Evolutionary conservation across 2,888 invertebrate genomes (phyloP).

Genomic region (Macrophya alboannulata): DNA sequence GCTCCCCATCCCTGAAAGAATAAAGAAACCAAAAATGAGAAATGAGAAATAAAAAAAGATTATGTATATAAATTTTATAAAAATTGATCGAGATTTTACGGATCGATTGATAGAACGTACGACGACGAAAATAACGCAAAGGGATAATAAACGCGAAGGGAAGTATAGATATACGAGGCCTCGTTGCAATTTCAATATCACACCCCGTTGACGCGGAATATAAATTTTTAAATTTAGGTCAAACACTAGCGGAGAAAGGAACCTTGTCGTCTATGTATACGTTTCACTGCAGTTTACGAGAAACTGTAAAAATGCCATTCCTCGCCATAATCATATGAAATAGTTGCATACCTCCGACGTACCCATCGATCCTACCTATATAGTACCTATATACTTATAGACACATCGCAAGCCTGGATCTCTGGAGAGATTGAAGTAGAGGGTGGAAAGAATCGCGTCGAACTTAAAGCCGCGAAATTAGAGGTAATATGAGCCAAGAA

Average conservation of each 20-base stretch:
- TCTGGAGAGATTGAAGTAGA: constrained; percentile 61
- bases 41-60: constrained; percentile 14
- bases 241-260: constrained; percentile 8
- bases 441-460: constrained; percentile 19
- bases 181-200: constrained; percentile 36
- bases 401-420: constrained; percentile 19
- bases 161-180: neutral
- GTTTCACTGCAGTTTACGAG: constrained; percentile 35
- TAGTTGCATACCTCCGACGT: constrained; percentile 57
- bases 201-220: constrained; percentile 38
- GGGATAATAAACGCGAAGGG: constrained; percentile 23
- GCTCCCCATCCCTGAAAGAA: constrained; percentile 74
- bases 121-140: neutral
- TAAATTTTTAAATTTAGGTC: constrained; percentile 34
- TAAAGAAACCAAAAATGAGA: constrained; percentile 35
- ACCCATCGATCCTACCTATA: constrained; percentile 52
- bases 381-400: neutral
- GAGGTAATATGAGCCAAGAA: neutral
- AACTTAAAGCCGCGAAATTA: neutral
- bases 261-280: neutral
- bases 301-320: constrained; percentile 46
- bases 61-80: constrained; percentile 52
- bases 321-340: constrained; percentile 51
- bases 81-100: constrained; percentile 56
- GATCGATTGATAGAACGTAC: neutral